Conservation (phyloP, 1,140 invertebrate genomes). For the Artemia franciscana region DNA sequence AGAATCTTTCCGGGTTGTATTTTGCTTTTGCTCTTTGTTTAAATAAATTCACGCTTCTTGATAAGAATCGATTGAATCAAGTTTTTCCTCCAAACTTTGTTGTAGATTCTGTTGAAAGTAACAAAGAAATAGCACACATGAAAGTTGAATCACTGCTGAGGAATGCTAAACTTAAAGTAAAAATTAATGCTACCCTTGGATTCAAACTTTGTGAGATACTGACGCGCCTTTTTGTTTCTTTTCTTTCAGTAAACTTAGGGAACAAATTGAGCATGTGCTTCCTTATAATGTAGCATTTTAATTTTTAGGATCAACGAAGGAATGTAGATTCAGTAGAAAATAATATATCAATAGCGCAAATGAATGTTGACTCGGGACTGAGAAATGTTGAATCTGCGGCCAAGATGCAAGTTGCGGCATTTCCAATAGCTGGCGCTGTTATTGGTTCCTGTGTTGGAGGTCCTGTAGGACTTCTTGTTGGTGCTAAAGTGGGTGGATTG, state of each 20-base stretch:
- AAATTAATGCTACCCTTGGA: too few relatives aligned
- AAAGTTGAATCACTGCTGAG: too few relatives aligned
- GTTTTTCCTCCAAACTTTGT: too few relatives aligned
- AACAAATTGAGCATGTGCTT: too few relatives aligned
- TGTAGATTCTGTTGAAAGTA: too few relatives aligned
- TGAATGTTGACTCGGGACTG: conserved; percentile 14
- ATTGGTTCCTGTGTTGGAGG: conserved; percentile 19
- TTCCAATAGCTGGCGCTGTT: conserved; percentile 20
- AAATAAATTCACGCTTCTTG: not conserved
- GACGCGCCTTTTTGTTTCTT: too few relatives aligned
- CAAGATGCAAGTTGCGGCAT: conserved; percentile 17
- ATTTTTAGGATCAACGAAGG: conserved; percentile 15
- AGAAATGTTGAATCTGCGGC: conserved; percentile 15
- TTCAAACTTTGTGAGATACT: too few relatives aligned
- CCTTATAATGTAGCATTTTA: too few relatives aligned
- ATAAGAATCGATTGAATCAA: too few relatives aligned
- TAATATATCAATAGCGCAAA: conserved; percentile 16
- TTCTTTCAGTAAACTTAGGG: too few relatives aligned
- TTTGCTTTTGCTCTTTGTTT: not conserved
- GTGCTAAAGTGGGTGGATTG: conserved; percentile 11
- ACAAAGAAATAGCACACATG: too few relatives aligned
- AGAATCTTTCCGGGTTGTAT: not conserved
- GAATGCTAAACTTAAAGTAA: too few relatives aligned
- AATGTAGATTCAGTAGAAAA: conserved; percentile 17
- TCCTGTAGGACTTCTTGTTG: conserved; percentile 15